These are phyloP conservation scores for Gonocerus acuteangulatus DNA, from an alignment of 2,888 invertebrate genomes.

Conservation along the genomic window DNA sequence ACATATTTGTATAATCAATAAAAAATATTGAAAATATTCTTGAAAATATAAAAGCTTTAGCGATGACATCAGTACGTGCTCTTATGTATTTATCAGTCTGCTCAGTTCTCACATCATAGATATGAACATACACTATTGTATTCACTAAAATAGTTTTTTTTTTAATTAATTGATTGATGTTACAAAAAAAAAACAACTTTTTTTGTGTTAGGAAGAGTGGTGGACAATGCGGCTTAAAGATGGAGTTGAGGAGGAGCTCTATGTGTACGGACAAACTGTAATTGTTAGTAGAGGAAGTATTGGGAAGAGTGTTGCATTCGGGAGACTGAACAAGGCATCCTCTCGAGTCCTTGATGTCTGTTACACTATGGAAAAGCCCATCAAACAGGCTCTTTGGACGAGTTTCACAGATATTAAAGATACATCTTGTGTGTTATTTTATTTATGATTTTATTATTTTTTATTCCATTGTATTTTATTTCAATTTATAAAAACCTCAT, in stretches of 20 bases:
- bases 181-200: no score
- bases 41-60: no score
- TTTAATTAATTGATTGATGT: no score
- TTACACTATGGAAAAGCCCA: constrained; percentile 73
- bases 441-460: neutral
- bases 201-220: constrained; percentile 46
- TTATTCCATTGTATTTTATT: neutral
- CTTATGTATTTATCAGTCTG: no score
- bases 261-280: constrained; percentile 74
- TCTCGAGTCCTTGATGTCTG: constrained; percentile 50
- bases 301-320: constrained; percentile 34
- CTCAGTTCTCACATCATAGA: no score
- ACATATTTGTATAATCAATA: no score
- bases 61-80: no score
- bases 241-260: constrained; percentile 73
- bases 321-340: constrained; percentile 37
- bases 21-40: no score
- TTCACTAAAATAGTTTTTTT: no score
- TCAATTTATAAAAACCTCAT: neutral
- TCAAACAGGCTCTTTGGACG: constrained; percentile 73
- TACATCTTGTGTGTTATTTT: constrained; percentile 14
- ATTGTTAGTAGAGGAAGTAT: constrained; percentile 52
- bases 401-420: constrained; percentile 47
- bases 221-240: constrained; percentile 52
- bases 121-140: no score